Evolutionary conservation across 2,113 vertebrate genomes (phyloP).

Genomic region (Microtus montanus): DNA sequence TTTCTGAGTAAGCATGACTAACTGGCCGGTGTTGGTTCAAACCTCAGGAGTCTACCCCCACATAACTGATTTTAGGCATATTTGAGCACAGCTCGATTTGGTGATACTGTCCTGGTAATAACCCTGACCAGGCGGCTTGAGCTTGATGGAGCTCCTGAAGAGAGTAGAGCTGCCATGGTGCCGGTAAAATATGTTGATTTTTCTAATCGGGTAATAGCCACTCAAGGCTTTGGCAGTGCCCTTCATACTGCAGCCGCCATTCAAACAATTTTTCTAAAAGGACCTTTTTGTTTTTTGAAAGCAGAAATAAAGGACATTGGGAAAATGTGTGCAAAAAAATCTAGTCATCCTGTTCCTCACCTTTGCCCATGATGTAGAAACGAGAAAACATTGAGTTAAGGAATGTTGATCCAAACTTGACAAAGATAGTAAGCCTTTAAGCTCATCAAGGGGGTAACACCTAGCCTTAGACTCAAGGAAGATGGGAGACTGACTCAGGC

Average conservation of each 20-base stretch:
- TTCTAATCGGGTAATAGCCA: neutral
- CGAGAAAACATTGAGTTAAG: neutral
- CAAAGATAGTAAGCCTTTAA: neutral
- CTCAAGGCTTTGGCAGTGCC: neutral
- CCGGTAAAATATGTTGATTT: neutral
- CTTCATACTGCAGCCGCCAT: neutral
- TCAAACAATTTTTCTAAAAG: neutral
- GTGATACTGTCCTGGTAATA: neutral
- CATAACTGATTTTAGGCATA: neutral
- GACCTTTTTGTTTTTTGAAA: neutral
- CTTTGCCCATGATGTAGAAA: neutral
- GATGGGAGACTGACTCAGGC: neutral
- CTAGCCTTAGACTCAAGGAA: neutral
- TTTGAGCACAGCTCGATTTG: neutral
- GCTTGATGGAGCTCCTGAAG: neutral
- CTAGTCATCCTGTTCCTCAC: neutral
- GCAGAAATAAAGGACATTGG: neutral
- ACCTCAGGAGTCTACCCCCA: neutral
- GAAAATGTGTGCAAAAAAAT: neutral
- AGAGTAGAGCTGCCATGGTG: neutral
- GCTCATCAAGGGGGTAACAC: neutral
- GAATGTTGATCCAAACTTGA: neutral
- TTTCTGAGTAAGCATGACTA: neutral
- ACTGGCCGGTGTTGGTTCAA: neutral
- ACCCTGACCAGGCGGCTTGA: neutral